These are phyloP conservation scores for Mormoops blainvillei DNA, from an alignment of 2,113 vertebrate species.

Conservation along the genomic window DNA sequence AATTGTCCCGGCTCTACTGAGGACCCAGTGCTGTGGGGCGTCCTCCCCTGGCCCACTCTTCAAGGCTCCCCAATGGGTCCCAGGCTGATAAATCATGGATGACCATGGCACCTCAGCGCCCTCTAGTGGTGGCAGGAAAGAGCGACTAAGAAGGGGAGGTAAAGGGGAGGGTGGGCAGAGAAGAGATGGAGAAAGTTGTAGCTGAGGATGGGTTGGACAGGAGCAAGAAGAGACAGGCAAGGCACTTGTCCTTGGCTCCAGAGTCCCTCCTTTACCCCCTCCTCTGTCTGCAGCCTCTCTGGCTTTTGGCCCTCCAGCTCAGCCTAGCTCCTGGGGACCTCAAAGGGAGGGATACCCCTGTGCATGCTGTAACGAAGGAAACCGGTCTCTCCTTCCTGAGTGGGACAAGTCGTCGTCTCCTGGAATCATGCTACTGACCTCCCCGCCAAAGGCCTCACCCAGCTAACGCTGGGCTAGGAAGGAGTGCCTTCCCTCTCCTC, in stretches of 20 bases:
- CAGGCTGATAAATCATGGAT: neutral
- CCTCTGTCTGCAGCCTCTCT: neutral
- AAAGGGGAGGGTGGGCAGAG: accelerated
- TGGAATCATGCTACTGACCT: neutral
- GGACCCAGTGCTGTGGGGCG: neutral
- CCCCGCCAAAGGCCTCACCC: neutral
- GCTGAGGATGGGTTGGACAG: neutral
- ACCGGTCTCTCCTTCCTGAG: neutral
- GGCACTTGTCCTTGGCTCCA: neutral
- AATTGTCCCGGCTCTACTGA: neutral
- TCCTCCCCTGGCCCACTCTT: neutral
- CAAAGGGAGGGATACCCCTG: neutral
- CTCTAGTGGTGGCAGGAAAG: conserved; percentile 78
- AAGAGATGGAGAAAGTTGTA: neutral
- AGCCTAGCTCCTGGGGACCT: neutral
- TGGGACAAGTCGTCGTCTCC: neutral
- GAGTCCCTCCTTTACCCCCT: no score
- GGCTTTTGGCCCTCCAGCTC: neutral
- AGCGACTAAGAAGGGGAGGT: neutral
- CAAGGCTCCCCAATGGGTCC: neutral
- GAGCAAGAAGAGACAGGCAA: neutral
- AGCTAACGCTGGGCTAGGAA: no score
- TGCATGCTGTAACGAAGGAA: neutral
- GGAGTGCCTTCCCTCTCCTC: no score
- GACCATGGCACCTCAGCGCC: conserved; percentile 72